A percentile compares a stretch with the other conserved stretches of the same genome.
Conservation (phyloP, 2,888 invertebrate genomes). For the Agelastica alni region DNA sequence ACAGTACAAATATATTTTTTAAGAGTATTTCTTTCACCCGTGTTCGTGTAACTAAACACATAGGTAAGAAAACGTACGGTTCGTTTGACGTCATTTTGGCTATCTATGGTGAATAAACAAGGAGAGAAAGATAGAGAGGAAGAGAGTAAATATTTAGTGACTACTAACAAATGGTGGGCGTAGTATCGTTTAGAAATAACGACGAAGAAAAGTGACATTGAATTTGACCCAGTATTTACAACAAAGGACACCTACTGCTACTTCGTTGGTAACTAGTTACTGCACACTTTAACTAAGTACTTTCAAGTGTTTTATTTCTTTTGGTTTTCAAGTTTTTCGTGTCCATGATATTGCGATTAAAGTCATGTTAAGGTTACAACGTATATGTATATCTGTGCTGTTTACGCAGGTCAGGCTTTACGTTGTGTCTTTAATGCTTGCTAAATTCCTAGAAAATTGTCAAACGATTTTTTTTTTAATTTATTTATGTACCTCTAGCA, state of each 20-base stretch:
- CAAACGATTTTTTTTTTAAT: too few species aligned
- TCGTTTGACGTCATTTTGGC: conserved; percentile 14
- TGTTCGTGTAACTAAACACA: too few species aligned
- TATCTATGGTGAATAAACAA: conserved; percentile 12
- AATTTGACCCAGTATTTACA: conserved; percentile 23
- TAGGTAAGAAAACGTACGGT: too few species aligned
- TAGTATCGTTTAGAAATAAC: conserved; percentile 3
- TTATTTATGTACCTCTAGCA: too few species aligned
- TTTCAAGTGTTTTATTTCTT: conserved; percentile 15
- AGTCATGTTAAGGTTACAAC: conserved; percentile 16
- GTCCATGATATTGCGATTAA: conserved; percentile 19
- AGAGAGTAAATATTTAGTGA: conserved; percentile 18
- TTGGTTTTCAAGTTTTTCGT: conserved; percentile 16
- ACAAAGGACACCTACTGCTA: conserved; percentile 23
- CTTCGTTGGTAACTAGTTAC: conserved; percentile 10
- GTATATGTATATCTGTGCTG: too few species aligned
- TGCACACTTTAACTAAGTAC: conserved; percentile 11
- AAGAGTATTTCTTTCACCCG: neutral
- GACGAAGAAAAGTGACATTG: conserved; percentile 22
- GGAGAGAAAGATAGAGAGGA: too few species aligned
- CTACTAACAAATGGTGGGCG: conserved; percentile 18
- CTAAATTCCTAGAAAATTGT: too few species aligned
- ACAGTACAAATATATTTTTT: neutral
- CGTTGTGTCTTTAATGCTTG: too few species aligned
- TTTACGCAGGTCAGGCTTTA: too few species aligned